A percentile compares a stretch with the other conserved stretches of the same genome.
Evolutionary conservation across 1,140 invertebrate genomes (phyloP).

Genomic region (Musca vetustissima): DNA sequence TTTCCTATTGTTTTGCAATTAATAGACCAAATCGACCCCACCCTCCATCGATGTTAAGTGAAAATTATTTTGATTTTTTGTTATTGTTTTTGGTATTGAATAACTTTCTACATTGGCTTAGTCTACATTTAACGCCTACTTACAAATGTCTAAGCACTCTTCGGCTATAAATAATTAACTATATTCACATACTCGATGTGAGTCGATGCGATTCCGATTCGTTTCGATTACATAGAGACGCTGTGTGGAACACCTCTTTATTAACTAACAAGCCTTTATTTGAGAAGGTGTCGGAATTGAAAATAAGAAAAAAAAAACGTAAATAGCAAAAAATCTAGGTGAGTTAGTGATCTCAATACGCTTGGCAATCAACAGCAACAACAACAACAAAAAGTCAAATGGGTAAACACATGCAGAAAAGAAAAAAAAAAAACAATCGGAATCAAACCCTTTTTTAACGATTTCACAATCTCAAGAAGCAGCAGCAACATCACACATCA

Average conservation of each 20-base stretch:
- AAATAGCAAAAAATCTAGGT: constrained; percentile 2
- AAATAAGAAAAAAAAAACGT: neutral
- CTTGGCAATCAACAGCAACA: too few species aligned
- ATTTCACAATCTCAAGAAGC: neutral
- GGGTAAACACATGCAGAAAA: neutral
- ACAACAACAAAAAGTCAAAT: too few species aligned
- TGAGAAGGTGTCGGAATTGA: neutral
- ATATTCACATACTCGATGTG: neutral
- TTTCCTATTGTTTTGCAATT: too few species aligned
- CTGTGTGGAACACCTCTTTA: constrained; percentile 17
- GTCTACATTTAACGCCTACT: constrained; percentile 19
- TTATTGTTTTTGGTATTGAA: too few species aligned
- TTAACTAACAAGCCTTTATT: constrained; percentile 24
- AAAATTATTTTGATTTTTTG: too few species aligned
- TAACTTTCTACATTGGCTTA: neutral
- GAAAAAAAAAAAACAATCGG: too few species aligned
- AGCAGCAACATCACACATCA: neutral
- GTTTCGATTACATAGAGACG: neutral
- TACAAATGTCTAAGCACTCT: neutral
- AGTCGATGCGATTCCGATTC: neutral
- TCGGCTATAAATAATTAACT: constrained; percentile 1
- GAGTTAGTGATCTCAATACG: constrained; percentile 7
- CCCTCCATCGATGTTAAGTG: too few species aligned
- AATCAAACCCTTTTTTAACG: neutral
- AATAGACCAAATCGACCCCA: too few species aligned